phyloP scores from a whole-genome alignment of 1,140 invertebrate species.

The Acromyrmex heyeri region DNA sequence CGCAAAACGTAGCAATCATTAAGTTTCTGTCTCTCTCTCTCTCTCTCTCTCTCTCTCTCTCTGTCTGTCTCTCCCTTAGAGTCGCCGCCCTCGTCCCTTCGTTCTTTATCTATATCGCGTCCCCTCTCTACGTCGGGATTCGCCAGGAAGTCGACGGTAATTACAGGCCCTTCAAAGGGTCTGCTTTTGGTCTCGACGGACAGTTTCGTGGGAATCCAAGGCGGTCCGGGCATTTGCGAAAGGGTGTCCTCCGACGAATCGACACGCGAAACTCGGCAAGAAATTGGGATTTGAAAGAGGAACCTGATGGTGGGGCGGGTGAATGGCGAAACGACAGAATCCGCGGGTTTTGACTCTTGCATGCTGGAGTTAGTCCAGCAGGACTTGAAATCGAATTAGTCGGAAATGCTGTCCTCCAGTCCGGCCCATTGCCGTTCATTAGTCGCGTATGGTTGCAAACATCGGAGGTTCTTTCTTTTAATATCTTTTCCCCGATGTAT shows the following conservation, averaged over 20 bases:
- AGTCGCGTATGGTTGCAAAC: slow-evolving; percentile 9
- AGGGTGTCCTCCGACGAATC: slow-evolving; percentile 39
- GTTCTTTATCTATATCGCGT: slow-evolving; percentile 61
- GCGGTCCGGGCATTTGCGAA: slow-evolving; percentile 43
- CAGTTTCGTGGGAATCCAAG: slow-evolving; percentile 72
- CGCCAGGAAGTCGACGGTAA: slow-evolving; percentile 74
- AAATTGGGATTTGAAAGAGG: slow-evolving; percentile 66
- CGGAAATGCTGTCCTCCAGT: neutral
- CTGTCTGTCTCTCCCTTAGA: slow-evolving; percentile 27
- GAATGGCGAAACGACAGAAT: slow-evolving; percentile 47
- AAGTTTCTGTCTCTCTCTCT: slow-evolving; percentile 39
- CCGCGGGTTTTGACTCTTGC: neutral
- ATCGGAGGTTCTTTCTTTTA: neutral
- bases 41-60: neutral
- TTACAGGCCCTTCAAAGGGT: slow-evolving; percentile 75
- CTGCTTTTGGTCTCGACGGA: slow-evolving; percentile 71
- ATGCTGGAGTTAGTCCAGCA: slow-evolving; percentile 1
- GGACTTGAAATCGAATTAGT: slow-evolving; percentile 52
- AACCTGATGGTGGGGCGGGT: neutral
- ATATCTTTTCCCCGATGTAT: slow-evolving; percentile 11
- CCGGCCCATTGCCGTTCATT: slow-evolving; percentile 14
- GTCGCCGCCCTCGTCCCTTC: slow-evolving; percentile 44
- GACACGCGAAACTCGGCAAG: slow-evolving; percentile 64
- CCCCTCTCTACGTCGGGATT: slow-evolving; percentile 46
- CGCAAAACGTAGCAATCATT: slow-evolving; percentile 72